A percentile compares a stretch with the other conserved stretches of the same genome.
Conservation (phyloP, 2,888 invertebrate genomes). For the Diarsia dahlii region DNA sequence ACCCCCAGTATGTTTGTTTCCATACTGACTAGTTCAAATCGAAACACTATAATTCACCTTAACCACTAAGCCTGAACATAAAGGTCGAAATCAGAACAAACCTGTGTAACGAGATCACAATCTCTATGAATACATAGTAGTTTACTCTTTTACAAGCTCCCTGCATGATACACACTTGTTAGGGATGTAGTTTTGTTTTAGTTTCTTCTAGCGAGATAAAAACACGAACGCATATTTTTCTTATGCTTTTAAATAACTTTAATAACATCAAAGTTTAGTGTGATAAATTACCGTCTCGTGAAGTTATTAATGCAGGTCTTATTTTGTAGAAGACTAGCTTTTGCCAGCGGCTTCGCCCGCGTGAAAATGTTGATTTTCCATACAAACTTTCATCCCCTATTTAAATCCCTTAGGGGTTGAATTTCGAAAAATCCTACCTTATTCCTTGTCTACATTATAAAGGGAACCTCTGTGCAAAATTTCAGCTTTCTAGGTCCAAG, state of each 20-base stretch:
- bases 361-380: too few species aligned
- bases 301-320: not conserved
- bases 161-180: conserved; percentile 18
- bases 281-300: not conserved
- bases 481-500: too few species aligned
- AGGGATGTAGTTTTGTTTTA: conserved; percentile 7
- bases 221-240: not conserved
- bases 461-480: too few species aligned
- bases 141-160: conserved; percentile 45
- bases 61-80: not conserved
- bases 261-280: not conserved
- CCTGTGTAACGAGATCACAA: conserved; percentile 55
- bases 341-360: too few species aligned
- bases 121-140: conserved; percentile 65
- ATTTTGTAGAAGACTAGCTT: not conserved
- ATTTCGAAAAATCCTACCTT: too few species aligned
- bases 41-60: not conserved
- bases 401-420: too few species aligned
- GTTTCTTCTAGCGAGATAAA: conserved; percentile 2
- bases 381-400: too few species aligned
- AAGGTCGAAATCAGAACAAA: conserved; percentile 27
- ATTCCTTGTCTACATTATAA: too few species aligned
- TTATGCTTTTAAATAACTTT: not conserved
- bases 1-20: not conserved
- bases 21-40: not conserved